Evolutionary conservation across 2,113 vertebrate species (phyloP), one percentile per base, ranked within the genome.

Genomic region (Bungarus multicinctus): DNA sequence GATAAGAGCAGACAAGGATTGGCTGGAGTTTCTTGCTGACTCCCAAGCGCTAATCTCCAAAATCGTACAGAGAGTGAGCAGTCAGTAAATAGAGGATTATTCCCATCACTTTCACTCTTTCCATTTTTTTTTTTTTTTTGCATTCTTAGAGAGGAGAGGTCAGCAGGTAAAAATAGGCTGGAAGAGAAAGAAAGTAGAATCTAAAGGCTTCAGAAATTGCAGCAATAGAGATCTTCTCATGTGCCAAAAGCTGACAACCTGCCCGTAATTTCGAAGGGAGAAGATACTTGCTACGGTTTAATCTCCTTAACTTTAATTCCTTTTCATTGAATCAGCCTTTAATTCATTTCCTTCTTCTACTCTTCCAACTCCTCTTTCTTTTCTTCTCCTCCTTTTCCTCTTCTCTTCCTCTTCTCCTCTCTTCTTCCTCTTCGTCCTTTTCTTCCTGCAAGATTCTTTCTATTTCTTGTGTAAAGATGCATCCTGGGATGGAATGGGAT

Each of bases 241-340:
- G 69, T 81, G n/a, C 34, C 34, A 39, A 39, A 81, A 81, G 16
- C 6, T 81, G 69, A 81, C 69, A 39, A 81, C 69, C 69, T 81
- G 18, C 18, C 34, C 34, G 20, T 81, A 39, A 81, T 39, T 81
- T 39, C 3, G 30, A 87, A 27, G 27, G n/a, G 50, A 87, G 23
- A 18, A 53, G 12, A 47, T n/a, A 9, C 43, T 93, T 96, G 95
- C 93, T 94, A 96, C 85, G 60, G 93, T 91, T 96, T 95, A 94
- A 91, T 25, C 94, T 94, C 88, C 88, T 87, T 89, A 7, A 50
- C 88, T 88, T 87, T 89, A 7, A 50, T 30, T 95, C 93, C 96
- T 93, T 94, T 89, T 96, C 93, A 95, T 92, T 95, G 94, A 94
- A 6, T 81, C 55, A 95, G 91, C 88, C 89, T 94, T 94, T 92